These are phyloP conservation scores for Hyalella azteca DNA, from an alignment of 2,888 invertebrate species.

Conservation along the genomic window DNA sequence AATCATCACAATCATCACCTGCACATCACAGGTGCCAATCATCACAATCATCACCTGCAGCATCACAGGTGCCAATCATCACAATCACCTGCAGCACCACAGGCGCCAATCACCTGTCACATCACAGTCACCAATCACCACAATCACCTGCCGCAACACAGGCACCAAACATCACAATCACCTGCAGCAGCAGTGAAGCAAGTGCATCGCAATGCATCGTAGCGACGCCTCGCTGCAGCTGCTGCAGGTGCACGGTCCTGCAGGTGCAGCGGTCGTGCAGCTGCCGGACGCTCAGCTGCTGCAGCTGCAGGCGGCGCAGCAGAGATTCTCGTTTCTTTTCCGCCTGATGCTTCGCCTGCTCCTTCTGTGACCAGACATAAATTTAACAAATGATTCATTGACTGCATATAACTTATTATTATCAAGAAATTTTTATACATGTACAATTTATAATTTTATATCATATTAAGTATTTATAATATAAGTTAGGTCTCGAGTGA, in stretches of 20 bases:
- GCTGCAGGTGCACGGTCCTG: background rate
- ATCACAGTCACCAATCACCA: too few species aligned
- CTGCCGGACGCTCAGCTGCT: conserved; percentile 1
- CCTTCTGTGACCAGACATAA: background rate
- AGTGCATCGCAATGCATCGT: background rate
- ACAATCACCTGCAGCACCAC: too few species aligned
- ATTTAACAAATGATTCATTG: background rate
- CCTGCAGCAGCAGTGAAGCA: conserved; percentile 6
- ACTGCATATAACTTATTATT: too few species aligned
- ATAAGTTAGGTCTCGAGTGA: too few species aligned
- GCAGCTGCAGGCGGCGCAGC: background rate
- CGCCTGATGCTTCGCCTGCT: background rate
- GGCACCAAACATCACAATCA: background rate
- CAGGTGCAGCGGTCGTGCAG: conserved; percentile 5
- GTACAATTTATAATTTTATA: too few species aligned
- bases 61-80: too few species aligned
- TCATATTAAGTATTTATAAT: too few species aligned
- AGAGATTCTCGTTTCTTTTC: background rate
- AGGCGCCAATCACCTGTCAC: background rate
- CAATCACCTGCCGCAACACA: too few species aligned
- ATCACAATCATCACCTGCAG: too few species aligned
- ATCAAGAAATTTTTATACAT: background rate
- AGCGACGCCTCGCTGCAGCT: background rate
- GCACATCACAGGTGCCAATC: too few species aligned
- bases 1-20: background rate